Conservation (phyloP, 2,888 invertebrate genomes). For the Scelioninae gen. 2 region DNA sequence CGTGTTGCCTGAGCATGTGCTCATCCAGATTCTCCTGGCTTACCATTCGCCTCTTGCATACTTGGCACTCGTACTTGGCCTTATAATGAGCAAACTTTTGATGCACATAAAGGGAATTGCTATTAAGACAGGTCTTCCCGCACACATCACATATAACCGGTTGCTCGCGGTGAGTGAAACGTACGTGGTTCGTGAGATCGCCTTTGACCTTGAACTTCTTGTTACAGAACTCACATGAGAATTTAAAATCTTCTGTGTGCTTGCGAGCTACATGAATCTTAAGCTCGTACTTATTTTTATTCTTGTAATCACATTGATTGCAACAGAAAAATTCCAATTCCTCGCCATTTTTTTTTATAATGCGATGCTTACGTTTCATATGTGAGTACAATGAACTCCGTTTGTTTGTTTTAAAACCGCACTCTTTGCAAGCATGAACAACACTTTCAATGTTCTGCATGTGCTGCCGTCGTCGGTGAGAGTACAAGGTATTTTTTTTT, state of each 20-base stretch:
- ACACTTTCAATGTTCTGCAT: conserved; percentile 56
- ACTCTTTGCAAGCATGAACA: conserved; percentile 69
- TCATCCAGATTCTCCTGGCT: conserved; percentile 75
- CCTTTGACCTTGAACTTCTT: conserved; percentile 71
- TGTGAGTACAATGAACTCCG: conserved; percentile 71
- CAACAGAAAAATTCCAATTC: conserved; percentile 63
- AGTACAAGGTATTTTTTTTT: conserved; percentile 69
- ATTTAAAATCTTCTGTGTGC: conserved; percentile 65
- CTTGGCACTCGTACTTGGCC: conserved; percentile 72
- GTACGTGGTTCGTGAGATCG: conserved; percentile 69
- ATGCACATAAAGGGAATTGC: conserved; percentile 70
- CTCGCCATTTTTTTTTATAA: conserved; percentile 39
- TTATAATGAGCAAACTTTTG: conserved; percentile 72
- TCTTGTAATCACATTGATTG: conserved; percentile 67
- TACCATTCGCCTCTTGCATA: conserved; percentile 74
- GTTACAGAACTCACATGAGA: conserved; percentile 65
- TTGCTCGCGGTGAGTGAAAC: conserved; percentile 70
- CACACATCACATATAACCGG: conserved; percentile 71
- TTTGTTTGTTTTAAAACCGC: conserved; percentile 68
- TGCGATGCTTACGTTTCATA: conserved; percentile 70
- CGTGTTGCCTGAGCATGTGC: conserved; percentile 72
- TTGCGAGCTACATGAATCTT: conserved; percentile 68
- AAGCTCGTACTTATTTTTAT: conserved; percentile 69
- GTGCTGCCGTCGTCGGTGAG: conserved; percentile 68
- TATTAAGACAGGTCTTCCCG: conserved; percentile 70